Evolutionary conservation across 2,797 vertebrate genomes (phyloP).

Genomic region (Cheirogaleus major): DNA sequence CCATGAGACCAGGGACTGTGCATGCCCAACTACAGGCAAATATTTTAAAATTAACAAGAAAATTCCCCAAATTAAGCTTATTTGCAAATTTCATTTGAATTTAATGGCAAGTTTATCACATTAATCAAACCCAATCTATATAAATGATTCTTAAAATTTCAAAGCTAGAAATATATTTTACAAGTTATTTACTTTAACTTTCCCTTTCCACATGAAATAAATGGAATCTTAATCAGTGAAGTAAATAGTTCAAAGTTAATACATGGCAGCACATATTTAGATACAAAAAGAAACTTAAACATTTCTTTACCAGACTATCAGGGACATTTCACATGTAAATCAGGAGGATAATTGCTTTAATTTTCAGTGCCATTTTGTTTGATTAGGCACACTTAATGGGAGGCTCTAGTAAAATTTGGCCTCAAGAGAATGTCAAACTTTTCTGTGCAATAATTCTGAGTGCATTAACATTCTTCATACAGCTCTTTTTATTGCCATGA

Average conservation of each 20-base stretch:
- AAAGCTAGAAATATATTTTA: background rate
- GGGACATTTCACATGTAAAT: slow-evolving; percentile 1
- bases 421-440: background rate
- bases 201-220: background rate
- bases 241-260: background rate
- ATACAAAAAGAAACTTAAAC: background rate
- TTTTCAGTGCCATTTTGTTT: slow-evolving; percentile 13
- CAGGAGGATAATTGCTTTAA: slow-evolving; percentile 26
- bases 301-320: slow-evolving; percentile 22
- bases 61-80: background rate
- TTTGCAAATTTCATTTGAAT: background rate
- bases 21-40: background rate
- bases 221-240: background rate
- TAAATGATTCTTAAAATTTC: background rate
- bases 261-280: background rate
- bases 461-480: background rate
- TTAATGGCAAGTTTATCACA: background rate
- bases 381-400: background rate
- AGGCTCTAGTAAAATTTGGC: background rate
- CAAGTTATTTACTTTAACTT: slow-evolving; percentile 13
- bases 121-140: background rate
- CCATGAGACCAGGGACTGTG: background rate
- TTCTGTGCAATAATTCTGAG: background rate
- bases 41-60: background rate
- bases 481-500: background rate